Conservation (phyloP, 1,140 invertebrate species). For the Trichonephila clavata region DNA sequence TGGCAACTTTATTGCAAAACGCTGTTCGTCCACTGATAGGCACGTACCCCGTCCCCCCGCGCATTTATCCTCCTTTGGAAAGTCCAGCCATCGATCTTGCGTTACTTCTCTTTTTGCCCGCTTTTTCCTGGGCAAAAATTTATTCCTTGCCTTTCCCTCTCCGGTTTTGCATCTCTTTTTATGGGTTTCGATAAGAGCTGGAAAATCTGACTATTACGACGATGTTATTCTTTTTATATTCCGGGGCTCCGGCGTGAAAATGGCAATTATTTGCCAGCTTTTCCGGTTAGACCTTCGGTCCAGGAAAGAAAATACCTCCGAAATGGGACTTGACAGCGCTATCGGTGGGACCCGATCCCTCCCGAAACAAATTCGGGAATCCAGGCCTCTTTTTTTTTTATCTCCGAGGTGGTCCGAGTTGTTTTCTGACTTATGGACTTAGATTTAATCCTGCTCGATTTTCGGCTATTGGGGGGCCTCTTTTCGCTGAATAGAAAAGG, state of each 20-base stretch:
- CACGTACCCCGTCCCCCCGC: conserved; percentile 69
- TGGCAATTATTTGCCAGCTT: conserved; percentile 62
- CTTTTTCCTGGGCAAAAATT: conserved; percentile 41
- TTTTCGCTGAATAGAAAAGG: not conserved
- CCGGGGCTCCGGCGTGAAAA: conserved; percentile 5
- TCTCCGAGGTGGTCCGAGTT: not conserved
- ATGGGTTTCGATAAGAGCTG: conserved; percentile 52
- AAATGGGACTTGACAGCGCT: not conserved
- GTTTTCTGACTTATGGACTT: conserved; percentile 48
- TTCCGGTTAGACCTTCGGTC: not conserved
- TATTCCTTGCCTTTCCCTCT: conserved; percentile 60
- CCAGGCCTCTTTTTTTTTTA: not conserved
- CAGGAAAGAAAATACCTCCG: conserved; percentile 23
- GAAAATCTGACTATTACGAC: conserved; percentile 75
- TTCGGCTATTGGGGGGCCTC: not conserved
- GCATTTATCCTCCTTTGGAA: conserved; percentile 73
- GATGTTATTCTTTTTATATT: conserved; percentile 47
- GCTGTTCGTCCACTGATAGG: conserved; percentile 76
- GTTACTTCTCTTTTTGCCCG: conserved; percentile 44
- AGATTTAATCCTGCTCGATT: conserved; percentile 32
- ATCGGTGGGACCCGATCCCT: not conserved
- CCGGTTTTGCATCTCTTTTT: conserved; percentile 75
- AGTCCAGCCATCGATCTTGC: conserved; percentile 74
- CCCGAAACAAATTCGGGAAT: conserved; percentile 40
- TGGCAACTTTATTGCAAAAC: conserved; percentile 77